Conservation (phyloP, 2,888 invertebrate genomes). For the Thymelicus acteon region DNA sequence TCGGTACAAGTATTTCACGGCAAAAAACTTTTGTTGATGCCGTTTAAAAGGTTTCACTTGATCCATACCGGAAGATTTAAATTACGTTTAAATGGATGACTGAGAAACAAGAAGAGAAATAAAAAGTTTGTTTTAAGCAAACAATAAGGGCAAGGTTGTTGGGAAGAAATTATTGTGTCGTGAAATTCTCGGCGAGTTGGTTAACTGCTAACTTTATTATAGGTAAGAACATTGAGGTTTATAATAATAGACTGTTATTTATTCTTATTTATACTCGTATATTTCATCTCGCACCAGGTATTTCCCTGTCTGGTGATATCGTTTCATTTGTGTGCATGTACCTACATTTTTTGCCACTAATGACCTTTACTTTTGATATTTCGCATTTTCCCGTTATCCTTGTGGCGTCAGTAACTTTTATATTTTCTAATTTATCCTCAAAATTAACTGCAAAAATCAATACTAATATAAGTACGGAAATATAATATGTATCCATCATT, state of each 20-base stretch:
- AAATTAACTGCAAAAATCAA: too few species aligned
- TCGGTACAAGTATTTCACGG: neutral
- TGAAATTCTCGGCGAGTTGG: neutral
- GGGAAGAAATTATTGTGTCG: neutral
- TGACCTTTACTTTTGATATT: too few species aligned
- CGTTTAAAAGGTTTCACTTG: constrained; percentile 20
- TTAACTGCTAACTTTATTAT: neutral
- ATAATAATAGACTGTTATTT: neutral
- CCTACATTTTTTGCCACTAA: too few species aligned
- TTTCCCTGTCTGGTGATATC: too few species aligned
- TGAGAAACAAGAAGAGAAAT: constrained; percentile 23
- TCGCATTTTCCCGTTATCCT: too few species aligned
- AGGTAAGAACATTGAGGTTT: neutral
- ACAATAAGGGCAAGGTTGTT: constrained; percentile 5
- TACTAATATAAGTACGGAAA: too few species aligned
- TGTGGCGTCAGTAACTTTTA: too few species aligned
- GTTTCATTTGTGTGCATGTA: too few species aligned
- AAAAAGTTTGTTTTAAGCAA: constrained; percentile 24
- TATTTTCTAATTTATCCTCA: too few species aligned
- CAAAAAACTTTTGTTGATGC: constrained; percentile 1
- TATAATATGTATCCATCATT: too few species aligned
- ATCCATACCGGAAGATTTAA: constrained; percentile 26
- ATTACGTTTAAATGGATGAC: constrained; percentile 16
- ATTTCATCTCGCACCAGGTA: neutral
- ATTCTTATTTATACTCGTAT: too few species aligned